Conservation (phyloP, 2,888 invertebrate genomes). For the Lasioglossum oenotherae region DNA sequence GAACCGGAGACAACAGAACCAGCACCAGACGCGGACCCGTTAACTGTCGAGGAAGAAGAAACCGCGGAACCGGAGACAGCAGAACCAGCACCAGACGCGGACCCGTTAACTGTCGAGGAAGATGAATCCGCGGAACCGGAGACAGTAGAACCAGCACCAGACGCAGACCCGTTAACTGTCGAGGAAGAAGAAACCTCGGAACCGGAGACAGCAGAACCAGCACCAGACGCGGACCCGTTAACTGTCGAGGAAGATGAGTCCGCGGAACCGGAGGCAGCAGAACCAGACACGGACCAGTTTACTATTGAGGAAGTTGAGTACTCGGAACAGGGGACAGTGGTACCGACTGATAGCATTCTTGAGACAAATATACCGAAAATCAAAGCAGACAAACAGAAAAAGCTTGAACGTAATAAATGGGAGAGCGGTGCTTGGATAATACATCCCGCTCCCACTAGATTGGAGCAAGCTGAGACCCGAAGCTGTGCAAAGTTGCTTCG, state of each 20-base stretch:
- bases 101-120: background rate
- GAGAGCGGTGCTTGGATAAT: background rate
- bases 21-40: too few relatives aligned
- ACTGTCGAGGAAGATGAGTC: background rate
- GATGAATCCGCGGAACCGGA: background rate
- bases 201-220: background rate
- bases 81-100: too few relatives aligned
- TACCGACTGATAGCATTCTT: background rate
- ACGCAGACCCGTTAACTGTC: background rate
- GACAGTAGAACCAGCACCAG: too few relatives aligned
- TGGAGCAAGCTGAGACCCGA: conserved; percentile 11
- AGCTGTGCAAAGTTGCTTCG: background rate
- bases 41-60: background rate
- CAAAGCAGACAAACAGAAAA: background rate
- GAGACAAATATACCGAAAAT: too few relatives aligned
- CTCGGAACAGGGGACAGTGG: background rate
- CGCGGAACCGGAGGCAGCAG: background rate
- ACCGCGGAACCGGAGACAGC: background rate
- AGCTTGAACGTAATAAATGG: background rate
- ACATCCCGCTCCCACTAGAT: background rate
- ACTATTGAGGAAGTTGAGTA: background rate
- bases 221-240: too few relatives aligned
- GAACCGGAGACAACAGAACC: background rate
- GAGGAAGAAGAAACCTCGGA: background rate
- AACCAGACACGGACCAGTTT: too few relatives aligned